Evolutionary conservation across 1,140 invertebrate genomes (phyloP).

Genomic region (Drosophila sp.): DNA sequence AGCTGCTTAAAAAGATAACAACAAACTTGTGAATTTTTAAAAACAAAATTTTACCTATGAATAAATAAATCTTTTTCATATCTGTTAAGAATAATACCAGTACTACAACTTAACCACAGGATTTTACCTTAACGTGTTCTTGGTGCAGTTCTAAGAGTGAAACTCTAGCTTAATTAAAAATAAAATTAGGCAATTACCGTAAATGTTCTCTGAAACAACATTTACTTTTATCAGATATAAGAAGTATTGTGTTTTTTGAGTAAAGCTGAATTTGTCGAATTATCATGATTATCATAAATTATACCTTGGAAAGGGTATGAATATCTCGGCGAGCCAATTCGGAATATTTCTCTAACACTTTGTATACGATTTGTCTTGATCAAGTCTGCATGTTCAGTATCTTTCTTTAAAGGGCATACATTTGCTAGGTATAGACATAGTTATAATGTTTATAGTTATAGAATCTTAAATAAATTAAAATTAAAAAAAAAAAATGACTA

Average conservation of each 20-base stretch:
- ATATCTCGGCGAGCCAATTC: constrained; percentile 2
- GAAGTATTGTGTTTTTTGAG: not conserved
- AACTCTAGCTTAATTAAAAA: not conserved
- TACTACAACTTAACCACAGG: not conserved
- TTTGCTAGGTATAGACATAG: constrained; percentile 15
- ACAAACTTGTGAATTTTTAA: too few species aligned
- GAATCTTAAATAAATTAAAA: not conserved
- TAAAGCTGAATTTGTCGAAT: not conserved
- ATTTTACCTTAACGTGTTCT: not conserved
- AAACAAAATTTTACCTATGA: too few species aligned
- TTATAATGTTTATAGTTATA: constrained; percentile 1
- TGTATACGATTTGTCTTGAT: constrained; percentile 23
- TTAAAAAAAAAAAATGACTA: constrained; percentile 8
- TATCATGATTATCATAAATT: not conserved
- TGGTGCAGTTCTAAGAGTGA: not conserved
- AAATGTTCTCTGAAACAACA: not conserved
- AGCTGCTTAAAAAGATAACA: too few species aligned
- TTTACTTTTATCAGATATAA: not conserved
- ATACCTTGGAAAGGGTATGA: constrained; percentile 21
- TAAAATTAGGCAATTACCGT: not conserved
- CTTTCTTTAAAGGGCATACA: not conserved
- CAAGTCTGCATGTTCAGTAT: not conserved
- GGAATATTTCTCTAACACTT: not conserved
- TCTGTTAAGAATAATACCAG: too few species aligned
- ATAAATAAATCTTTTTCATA: not conserved